Evolutionary conservation across 2,888 invertebrate genomes (phyloP), one percentile per base, ranked within the genome.

Genomic region (Drosophila mulleri): DNA sequence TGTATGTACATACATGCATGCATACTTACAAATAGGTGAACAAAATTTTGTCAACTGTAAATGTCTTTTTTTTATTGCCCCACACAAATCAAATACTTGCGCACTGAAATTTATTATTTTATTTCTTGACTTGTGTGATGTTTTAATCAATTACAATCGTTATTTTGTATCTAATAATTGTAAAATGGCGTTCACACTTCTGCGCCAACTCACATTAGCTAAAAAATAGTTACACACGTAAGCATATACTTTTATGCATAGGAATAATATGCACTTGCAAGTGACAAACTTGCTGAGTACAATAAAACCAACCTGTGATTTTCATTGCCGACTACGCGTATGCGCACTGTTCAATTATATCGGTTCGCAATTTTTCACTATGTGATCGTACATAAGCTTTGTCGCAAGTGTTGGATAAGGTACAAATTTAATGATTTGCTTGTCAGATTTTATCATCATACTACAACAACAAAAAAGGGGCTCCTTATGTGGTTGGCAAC

Each of bases 311-410:
- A 78, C 78, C 78, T 79, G 75, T 63, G 75, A 71, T 71, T 75
- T 75, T 70, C 75, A 77, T 77, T 77, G 70, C 77, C 77, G 70
- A 77, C 66, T 73, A 45, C 79, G 70, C 70, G 75, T 79, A 78
- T 67, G 70, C 77, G 77, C 77, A 79, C 65, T 73, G 45, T 54
- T 54, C 66, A 78, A 69, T 74, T 73, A 69, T 53, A 74, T 78
- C 63, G 65, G 48, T 45, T 73, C 23, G 79, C 77, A 70, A 77
- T 75, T 77, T 79, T 77, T 70, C 75, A 75, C 64, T 75, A 8
- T 67, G 50, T 70, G 79, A 70, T 78, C 73, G 75, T 66, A 78
- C 14, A 58, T 77, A 77, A 65, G 75, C 78, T 72, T 67, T 50
- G 50, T 42, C n/a, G 11, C 37, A 29, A 75, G 75, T 75, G 75